A percentile compares a stretch with the other conserved stretches of the same genome.
Conservation (phyloP, 2,113 vertebrate species). For the Varanus salvator region DNA sequence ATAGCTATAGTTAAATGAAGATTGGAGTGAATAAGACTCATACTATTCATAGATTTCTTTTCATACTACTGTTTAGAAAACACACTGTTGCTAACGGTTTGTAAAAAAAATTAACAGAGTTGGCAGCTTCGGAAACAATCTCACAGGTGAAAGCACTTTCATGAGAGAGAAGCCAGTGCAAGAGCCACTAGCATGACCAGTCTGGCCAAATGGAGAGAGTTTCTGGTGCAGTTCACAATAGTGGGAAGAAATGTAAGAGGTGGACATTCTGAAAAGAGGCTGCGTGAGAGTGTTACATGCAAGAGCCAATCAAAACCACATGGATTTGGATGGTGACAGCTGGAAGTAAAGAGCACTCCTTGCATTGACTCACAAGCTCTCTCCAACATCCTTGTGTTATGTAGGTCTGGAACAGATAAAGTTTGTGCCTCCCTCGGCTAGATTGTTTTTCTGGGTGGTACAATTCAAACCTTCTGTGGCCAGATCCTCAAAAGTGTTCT, state of each 20-base stretch:
- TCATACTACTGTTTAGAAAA: no score
- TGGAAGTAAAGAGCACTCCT: slow-evolving; percentile 19
- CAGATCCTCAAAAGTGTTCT: not conserved
- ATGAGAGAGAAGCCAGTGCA: not conserved
- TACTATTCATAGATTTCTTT: not conserved
- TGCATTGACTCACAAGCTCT: not conserved
- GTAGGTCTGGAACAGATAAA: slow-evolving; percentile 1
- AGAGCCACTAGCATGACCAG: not conserved
- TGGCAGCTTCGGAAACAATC: not conserved
- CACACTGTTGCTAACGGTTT: no score
- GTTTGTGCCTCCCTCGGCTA: not conserved
- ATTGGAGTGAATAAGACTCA: not conserved
- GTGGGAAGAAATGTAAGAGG: slow-evolving; percentile 9
- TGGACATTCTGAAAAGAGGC: slow-evolving; percentile 5
- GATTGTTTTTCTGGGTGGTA: not conserved
- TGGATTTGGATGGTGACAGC: slow-evolving; percentile 6
- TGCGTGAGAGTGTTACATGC: not conserved
- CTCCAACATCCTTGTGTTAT: slow-evolving; percentile 11
- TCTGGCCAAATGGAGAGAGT: not conserved
- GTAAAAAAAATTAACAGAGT: not conserved
- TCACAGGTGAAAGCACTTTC: not conserved
- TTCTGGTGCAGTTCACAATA: not conserved
- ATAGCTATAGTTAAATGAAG: not conserved
- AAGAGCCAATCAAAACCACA: slow-evolving; percentile 20
- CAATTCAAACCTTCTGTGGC: not conserved